Evolutionary conservation across 1,140 invertebrate species (phyloP).

Genomic region (Trachymyrmex cornetzi): DNA sequence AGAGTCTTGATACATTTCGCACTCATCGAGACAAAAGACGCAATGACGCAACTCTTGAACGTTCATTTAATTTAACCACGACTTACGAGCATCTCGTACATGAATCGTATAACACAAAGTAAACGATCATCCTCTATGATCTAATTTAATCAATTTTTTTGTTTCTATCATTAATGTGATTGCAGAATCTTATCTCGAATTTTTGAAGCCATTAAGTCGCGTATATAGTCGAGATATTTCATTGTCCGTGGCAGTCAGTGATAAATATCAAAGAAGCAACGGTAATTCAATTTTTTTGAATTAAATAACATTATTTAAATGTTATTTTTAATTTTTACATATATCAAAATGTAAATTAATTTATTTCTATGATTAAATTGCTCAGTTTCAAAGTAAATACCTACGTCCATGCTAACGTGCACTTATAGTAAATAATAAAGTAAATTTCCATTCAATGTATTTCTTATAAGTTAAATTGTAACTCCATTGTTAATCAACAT

Average conservation of each 20-base stretch:
- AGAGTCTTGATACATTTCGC: neutral
- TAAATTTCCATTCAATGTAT: too few species aligned
- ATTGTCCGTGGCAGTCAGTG: neutral
- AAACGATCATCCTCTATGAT: neutral
- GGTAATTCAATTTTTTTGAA: too few species aligned
- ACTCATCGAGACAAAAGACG: neutral
- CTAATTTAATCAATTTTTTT: neutral
- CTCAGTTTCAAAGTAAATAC: too few species aligned
- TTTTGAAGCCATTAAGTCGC: neutral
- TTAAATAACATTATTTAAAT: too few species aligned
- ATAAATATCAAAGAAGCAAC: too few species aligned
- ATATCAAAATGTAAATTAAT: too few species aligned
- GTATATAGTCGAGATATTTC: neutral
- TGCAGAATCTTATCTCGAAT: neutral
- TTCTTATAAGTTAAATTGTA: too few species aligned
- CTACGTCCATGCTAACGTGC: too few species aligned
- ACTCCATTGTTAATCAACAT: too few species aligned
- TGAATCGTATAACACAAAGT: neutral
- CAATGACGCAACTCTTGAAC: neutral
- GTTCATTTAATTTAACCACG: neutral
- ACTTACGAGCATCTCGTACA: neutral
- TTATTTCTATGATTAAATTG: too few species aligned
- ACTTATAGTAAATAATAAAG: too few species aligned
- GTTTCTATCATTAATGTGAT: neutral
- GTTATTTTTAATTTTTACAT: too few species aligned